Conservation (phyloP, 2,113 vertebrate species). For the Oreocharis arfaki region DNA sequence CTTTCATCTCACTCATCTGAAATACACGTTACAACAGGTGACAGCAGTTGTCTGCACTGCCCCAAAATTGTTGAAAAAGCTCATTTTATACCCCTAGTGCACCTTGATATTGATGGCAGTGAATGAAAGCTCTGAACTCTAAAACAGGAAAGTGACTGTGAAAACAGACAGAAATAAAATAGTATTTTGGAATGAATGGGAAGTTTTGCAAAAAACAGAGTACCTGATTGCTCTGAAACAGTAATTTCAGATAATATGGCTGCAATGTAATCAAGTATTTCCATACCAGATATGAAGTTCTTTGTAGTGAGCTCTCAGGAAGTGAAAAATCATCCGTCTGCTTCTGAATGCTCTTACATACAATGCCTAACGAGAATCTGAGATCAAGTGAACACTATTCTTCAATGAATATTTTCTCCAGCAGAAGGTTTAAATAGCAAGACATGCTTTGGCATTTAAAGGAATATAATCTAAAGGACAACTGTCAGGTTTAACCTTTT, state of each 20-base stretch:
- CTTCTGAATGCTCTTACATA: not conserved
- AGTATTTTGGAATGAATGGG: not conserved
- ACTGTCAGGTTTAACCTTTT: not conserved
- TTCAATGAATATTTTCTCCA: not conserved
- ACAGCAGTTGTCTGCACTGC: not conserved
- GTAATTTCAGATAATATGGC: not conserved
- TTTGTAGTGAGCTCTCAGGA: not conserved
- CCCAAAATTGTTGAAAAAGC: not conserved
- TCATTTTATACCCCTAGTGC: not conserved
- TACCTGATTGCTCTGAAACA: not conserved
- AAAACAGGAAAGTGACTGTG: not conserved
- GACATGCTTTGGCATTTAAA: not conserved
- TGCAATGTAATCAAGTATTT: not conserved
- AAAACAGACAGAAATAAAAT: not conserved
- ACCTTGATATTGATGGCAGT: not conserved
- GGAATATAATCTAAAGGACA: not conserved
- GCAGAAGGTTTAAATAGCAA: constrained; percentile 4
- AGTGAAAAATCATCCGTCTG: not conserved
- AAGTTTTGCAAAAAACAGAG: not conserved
- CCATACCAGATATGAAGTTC: not conserved
- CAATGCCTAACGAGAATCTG: not conserved
- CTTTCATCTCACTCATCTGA: not conserved
- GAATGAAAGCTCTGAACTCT: not conserved
- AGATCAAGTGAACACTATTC: not conserved
- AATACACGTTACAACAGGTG: not conserved